Conservation (phyloP, 2,113 vertebrate genomes). For the Archilochus colubris region DNA sequence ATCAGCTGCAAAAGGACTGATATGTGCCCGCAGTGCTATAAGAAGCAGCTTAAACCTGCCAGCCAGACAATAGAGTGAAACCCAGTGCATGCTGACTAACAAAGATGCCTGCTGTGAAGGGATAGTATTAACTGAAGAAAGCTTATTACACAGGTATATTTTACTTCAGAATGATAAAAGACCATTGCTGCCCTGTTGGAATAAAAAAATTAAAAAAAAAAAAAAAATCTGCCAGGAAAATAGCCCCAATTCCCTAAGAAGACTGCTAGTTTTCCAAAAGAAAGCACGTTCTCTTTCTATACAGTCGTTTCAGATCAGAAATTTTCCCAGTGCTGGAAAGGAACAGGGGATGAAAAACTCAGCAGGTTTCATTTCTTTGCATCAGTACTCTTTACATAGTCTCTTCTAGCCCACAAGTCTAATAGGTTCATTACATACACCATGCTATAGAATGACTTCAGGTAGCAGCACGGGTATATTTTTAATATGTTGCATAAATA, state of each 20-base stretch:
- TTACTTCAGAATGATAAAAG: slow-evolving; percentile 38
- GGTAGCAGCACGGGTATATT: neutral
- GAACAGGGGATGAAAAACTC: neutral
- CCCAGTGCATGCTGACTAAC: neutral
- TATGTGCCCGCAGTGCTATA: neutral
- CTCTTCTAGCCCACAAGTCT: neutral
- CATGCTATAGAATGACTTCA: neutral
- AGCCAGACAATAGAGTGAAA: slow-evolving; percentile 41
- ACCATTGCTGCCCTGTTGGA: neutral
- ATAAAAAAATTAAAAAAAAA: neutral
- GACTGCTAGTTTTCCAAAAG: neutral
- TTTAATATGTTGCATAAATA: neutral
- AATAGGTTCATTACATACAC: neutral
- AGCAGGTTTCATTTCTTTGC: neutral
- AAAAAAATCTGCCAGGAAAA: neutral
- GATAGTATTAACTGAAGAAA: slow-evolving; percentile 13
- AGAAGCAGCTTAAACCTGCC: slow-evolving; percentile 29
- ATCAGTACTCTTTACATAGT: neutral
- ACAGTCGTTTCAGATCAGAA: slow-evolving; percentile 11
- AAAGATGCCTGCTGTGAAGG: slow-evolving; percentile 31
- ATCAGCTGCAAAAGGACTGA: neutral
- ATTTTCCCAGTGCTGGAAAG: neutral
- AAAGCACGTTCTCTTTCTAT: neutral
- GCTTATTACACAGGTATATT: neutral
- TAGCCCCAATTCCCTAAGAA: neutral